Conservation (phyloP, 2,113 vertebrate genomes). For the Noctilio leporinus region DNA sequence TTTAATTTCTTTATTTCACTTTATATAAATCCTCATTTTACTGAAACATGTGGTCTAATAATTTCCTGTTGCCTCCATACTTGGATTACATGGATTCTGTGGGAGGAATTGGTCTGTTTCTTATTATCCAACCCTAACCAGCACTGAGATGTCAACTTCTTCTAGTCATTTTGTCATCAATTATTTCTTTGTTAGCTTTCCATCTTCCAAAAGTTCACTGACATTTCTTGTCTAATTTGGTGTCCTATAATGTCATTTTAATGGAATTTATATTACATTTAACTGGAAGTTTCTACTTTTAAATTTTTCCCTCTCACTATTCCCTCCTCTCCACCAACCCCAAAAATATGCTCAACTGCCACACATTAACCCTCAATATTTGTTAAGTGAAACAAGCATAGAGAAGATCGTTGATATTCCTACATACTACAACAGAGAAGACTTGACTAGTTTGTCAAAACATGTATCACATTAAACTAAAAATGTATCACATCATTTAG, state of each 20-base stretch:
- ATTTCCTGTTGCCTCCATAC: not conserved
- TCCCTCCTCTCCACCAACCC: not conserved
- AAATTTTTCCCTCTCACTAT: not conserved
- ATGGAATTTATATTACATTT: not conserved
- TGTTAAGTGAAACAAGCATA: not conserved
- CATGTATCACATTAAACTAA: not conserved
- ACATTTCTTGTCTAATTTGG: not conserved
- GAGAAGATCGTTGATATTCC: not conserved
- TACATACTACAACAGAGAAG: not conserved
- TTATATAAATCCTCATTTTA: not conserved
- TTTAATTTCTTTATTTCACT: not conserved
- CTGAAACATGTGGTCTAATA: not conserved
- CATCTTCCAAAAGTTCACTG: not conserved
- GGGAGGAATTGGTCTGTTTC: not conserved
- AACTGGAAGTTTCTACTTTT: not conserved
- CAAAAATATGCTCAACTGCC: not conserved
- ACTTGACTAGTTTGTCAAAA: not conserved
- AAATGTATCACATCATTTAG: not conserved
- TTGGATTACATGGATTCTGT: not conserved
- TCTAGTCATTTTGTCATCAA: not conserved
- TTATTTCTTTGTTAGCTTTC: not conserved
- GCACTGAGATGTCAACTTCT: not conserved
- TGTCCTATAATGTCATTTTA: not conserved
- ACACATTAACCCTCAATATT: not conserved
- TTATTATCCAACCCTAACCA: not conserved